Base-by-base conservation (phyloP, 2,888 invertebrate species). In the Clivina fossor region DNA sequence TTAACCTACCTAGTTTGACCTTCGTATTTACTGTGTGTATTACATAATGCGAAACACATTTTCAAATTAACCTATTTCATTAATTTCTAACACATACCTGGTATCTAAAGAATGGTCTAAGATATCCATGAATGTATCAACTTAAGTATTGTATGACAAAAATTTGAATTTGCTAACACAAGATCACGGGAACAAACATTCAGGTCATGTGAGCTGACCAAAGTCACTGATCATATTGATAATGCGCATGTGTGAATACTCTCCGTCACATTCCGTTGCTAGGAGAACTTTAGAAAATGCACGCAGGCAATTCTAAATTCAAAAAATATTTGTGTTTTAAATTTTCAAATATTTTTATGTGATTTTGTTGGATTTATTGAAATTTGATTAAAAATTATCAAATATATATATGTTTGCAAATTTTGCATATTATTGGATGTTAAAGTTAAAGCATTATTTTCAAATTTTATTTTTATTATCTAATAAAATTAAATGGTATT, bases 121-220 rank as follows among this genome's bases (percentile, higher is more conserved):
- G 65, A 81, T 75, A 71, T 81, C 82, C 77, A 80, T 78, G 71
- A 73, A 69, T 60, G 44, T 33, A 41, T 38, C 58, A 75, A 73
- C 76, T 77, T 62, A 59, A 57, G 51, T 61, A 59, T 61, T 75
- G 73, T 74, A 72, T 71, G 61, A 57, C 62, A 75, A 77, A 77
- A 78, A 78, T 79, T 81, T 81, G 80, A 80, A 80, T 81, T 80
- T 80, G 81, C 80, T 75, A 77, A 76, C 78, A 80, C 76, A 79
- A 82, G 83, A 80, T 84, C 84, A 84, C 83, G 83, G 83, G 84
- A 79, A 82, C 83, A 83, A 82, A 80, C 78, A 78, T 75, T 78
- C 76, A 75, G 83, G 83, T 84, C 84, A 84, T 84, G 84, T 84
- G 84, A 84, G 74, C 73, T 71, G 70, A 70, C 68, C 68, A 61